Base-by-base conservation (phyloP, 1,140 invertebrate genomes). In the Cyrtorhinus lividipennis region DNA sequence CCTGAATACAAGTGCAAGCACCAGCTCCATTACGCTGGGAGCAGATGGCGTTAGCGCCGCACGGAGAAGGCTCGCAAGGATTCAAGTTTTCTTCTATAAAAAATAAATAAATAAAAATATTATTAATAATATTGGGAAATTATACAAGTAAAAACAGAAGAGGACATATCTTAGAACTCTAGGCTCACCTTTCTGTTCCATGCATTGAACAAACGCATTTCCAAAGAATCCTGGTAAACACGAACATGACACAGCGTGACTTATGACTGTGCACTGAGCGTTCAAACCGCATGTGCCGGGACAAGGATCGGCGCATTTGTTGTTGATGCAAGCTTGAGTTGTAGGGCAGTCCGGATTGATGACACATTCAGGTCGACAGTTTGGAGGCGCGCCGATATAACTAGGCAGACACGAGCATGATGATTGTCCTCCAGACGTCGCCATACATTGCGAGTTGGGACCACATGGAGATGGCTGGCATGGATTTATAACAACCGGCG, bases 311-410 rank as follows among this genome's bases (percentile, higher is more conserved):
- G 75, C 75, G 68, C 87, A 90, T 73, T 83, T 85, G 45, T 83
- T 82, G 69, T 85, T 84, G 61, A 86, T 79, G 69, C 88, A 91
- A 25, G 86, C 81, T 70, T 81, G 80, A 67, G 82, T 81, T 10
- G 80, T 77, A 18, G 84, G 80, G 72, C 87, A 89, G 70, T 89
- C 87, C 5, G 85, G 84, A 72, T 86, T 88, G 24, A 87, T 81
- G 25, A 75, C 70, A 64, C 79, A 81, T 66, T 80, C 78, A 3
- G 78, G 76, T 61, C 80, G 75, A 66, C 83, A 85, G 61, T 75
- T 77, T 3, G 81, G 81, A 44, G 81, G 83, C 62, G 76, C 73
- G 15, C 83, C 84, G 56, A 81, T 74, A 66, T 81, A 85, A 56
- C 75, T 76, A 24, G 75, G 75, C 30, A 80, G 74, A 70, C 84